Evolutionary conservation across 2,888 invertebrate species (phyloP).

Genomic region (Perdita meconis): DNA sequence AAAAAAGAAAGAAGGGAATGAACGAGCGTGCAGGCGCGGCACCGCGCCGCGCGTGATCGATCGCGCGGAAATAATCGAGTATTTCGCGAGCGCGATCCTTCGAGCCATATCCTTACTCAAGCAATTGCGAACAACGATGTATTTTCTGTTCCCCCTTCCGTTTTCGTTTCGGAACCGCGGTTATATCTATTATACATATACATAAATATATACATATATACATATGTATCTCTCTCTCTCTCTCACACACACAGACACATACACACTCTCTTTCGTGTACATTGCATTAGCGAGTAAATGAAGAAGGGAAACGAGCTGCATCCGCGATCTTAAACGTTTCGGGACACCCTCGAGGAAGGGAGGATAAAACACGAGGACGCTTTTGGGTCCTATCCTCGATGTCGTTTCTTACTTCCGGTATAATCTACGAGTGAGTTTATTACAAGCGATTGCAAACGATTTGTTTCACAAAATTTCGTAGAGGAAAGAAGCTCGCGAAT

Average conservation of each 20-base stretch:
- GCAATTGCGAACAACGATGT: conserved; percentile 83
- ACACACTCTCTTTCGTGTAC: conserved; percentile 74
- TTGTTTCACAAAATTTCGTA: background rate
- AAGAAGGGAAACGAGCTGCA: conserved; percentile 39
- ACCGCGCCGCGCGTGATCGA: conserved; percentile 43
- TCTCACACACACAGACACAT: conserved; percentile 26
- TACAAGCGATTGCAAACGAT: background rate
- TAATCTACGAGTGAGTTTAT: conserved; percentile 4
- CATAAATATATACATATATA: conserved; percentile 51
- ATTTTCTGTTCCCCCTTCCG: conserved; percentile 70
- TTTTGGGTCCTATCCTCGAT: conserved; percentile 14
- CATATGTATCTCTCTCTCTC: conserved; percentile 19
- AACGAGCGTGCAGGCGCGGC: conserved; percentile 16
- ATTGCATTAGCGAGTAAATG: conserved; percentile 73
- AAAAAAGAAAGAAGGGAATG: conserved; percentile 26
- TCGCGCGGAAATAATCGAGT: conserved; percentile 47
- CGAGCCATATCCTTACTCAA: conserved; percentile 84
- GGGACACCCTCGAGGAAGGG: background rate
- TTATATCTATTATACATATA: conserved; percentile 68
- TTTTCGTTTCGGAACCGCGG: conserved; percentile 67
- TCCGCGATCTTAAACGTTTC: conserved; percentile 32
- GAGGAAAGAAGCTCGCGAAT: no score
- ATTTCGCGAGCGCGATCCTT: conserved; percentile 69
- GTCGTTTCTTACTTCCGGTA: conserved; percentile 40
- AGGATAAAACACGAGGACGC: background rate